phyloP scores from a whole-genome alignment of 2,888 invertebrate genomes.

The Prenolepis imparis region DNA sequence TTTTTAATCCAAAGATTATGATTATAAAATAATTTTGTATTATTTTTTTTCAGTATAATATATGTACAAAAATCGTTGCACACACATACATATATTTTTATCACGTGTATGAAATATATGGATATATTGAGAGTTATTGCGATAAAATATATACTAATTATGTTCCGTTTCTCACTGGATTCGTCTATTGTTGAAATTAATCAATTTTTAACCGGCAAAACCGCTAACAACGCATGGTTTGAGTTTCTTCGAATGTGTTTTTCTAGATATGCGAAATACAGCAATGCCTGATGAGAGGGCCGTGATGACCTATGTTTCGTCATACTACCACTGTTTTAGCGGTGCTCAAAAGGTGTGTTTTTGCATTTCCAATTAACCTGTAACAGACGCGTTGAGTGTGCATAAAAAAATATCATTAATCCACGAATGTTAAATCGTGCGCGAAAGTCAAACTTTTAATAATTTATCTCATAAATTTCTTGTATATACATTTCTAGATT shows the following conservation, averaged over 20 bases:
- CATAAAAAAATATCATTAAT: constrained; percentile 10
- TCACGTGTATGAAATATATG: constrained; percentile 8
- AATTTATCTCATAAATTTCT: constrained; percentile 12
- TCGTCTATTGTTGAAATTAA: constrained; percentile 31
- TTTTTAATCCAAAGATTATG: neutral
- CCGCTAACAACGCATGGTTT: constrained; percentile 85
- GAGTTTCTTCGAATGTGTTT: constrained; percentile 84
- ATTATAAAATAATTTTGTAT: neutral
- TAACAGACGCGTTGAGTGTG: constrained; percentile 40
- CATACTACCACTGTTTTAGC: constrained; percentile 99
- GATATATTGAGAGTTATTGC: constrained; percentile 3
- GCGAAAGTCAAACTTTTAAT: neutral
- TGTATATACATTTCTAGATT: constrained; percentile 26
- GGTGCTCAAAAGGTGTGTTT: constrained; percentile 98
- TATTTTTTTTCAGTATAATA: neutral
- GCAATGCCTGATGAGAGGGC: constrained; percentile 99
- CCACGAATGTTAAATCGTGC: neutral
- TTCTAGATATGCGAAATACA: constrained; percentile 98
- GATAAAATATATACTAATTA: constrained; percentile 20
- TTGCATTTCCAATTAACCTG: constrained; percentile 66
- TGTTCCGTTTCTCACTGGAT: neutral
- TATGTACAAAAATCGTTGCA: neutral
- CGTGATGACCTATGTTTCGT: constrained; percentile 99
- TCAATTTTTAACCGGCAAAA: constrained; percentile 55
- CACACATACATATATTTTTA: neutral